Base-by-base conservation (phyloP, 1,140 invertebrate genomes). In the Euura saliciscinereae region DNA sequence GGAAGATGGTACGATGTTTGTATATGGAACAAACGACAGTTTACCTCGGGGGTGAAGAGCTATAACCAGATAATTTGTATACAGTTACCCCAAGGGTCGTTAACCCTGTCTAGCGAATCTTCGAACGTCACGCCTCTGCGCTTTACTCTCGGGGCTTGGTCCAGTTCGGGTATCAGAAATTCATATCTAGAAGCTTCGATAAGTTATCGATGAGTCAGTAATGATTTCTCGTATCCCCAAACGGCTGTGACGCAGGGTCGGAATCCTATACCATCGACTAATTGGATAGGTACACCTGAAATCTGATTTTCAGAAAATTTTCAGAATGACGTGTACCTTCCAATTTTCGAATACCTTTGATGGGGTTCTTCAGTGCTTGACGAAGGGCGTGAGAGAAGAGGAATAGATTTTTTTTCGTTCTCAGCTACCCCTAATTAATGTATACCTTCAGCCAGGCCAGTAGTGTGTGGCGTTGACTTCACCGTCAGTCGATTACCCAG, bases 401-500 rank as follows among this genome's bases (percentile, higher is more conserved):
- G 28, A 28, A 28, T 28, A 28, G 28, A 28, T 1, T 28, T 28
- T 28, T 28, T 28, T 28, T 28, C 28, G 28, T 1, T 28, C 28
- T 28, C 28, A 28, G 28, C 28, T 28, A 28, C 28, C 28, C 28
- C 28, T 28, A 28, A 28, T 28, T 28, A 28, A 28, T 28, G 28
- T 28, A 28, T 28, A 28, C 28, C 28, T 28, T 28, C 28, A 28
- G 28, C 28, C 28, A 28, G n/a, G n/a, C n/a, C n/a, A n/a, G 43
- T 73, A 71, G 44, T 59, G 73, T 11, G 68, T 45, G 68, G 6
- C 43, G 45, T 42, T 42, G 44, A 13, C 68, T 69, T 69, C 44
- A 69, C 43, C 45, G 28, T 45, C 68, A 69, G 28, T 69, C 68
- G 68, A 69, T 69, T 69, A 69, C 68, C 51, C 10, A 59, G 8